Evolutionary conservation across 2,888 invertebrate species (phyloP).

Genomic region (Monoplex corrugatus): DNA sequence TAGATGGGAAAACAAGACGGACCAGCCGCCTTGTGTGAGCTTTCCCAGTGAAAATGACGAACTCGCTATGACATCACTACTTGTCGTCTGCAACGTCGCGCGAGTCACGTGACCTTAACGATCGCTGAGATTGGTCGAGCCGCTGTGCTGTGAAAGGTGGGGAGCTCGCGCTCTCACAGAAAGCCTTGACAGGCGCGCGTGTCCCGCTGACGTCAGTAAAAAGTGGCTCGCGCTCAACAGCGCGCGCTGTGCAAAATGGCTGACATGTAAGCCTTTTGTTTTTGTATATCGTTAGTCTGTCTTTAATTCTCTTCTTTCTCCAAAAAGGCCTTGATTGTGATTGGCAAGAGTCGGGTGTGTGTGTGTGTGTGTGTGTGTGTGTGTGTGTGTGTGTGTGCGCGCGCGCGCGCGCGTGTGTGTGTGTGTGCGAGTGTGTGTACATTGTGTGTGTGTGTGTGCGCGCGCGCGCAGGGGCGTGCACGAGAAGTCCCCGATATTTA

Average conservation of each 20-base stretch:
- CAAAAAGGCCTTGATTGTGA: no score
- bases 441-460: conserved; percentile 8
- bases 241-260: no score
- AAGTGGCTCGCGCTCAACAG: not conserved
- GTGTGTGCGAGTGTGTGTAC: not conserved
- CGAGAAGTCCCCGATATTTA: no score
- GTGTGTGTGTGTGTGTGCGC: conserved; percentile 28
- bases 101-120: conserved; percentile 55
- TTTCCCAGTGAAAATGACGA: conserved; percentile 54
- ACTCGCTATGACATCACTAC: conserved; percentile 44
- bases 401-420: not conserved
- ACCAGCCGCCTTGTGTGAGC: conserved; percentile 70
- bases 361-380: conserved; percentile 40
- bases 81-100: conserved; percentile 17
- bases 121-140: conserved; percentile 54
- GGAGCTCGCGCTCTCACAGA: not conserved
- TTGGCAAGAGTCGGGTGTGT: not conserved
- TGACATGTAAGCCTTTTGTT: no score
- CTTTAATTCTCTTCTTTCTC: no score
- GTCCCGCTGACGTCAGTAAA: conserved; percentile 41
- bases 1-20: conserved; percentile 60
- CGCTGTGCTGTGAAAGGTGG: not conserved
- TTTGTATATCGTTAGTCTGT: not conserved
- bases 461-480: no score
- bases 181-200: conserved; percentile 24